These are phyloP conservation scores for Rhombomys opimus DNA, from an alignment of 2,113 vertebrate species.

Conservation along the genomic window DNA sequence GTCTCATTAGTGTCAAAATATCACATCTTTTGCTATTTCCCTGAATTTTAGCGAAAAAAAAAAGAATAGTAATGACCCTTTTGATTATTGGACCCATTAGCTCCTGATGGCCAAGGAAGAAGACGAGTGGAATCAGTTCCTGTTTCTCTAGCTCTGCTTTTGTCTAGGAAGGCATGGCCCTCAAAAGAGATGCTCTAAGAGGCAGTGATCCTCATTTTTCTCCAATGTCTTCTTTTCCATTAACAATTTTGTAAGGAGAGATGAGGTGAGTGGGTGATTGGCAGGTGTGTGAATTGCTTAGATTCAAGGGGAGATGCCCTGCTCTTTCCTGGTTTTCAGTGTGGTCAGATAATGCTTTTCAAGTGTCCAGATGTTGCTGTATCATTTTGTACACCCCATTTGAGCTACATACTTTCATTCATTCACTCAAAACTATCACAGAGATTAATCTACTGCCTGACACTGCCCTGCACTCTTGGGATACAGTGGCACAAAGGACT, in stretches of 20 bases:
- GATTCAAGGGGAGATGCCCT: neutral
- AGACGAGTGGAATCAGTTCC: slow-evolving; percentile 22
- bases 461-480: neutral
- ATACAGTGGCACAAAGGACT: neutral
- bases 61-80: slow-evolving; percentile 63
- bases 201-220: neutral
- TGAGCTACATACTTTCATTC: neutral
- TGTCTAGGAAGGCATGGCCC: slow-evolving; percentile 8
- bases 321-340: neutral
- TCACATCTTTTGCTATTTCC: slow-evolving; percentile 64
- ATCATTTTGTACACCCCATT: neutral
- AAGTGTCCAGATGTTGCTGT: neutral
- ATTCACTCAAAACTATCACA: neutral
- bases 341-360: slow-evolving; percentile 18
- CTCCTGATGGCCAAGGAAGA: slow-evolving; percentile 42
- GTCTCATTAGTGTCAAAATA: slow-evolving; percentile 68
- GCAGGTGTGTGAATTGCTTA: slow-evolving; percentile 20
- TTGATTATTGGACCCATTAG: slow-evolving; percentile 77
- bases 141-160: neutral
- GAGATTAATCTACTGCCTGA: neutral
- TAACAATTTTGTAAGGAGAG: neutral
- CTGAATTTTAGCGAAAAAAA: slow-evolving; percentile 75
- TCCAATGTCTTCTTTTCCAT: neutral
- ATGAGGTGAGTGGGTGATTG: neutral
- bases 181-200: neutral